Evolutionary conservation across 2,888 invertebrate species (phyloP).

Genomic region (Cetonia aurata): DNA sequence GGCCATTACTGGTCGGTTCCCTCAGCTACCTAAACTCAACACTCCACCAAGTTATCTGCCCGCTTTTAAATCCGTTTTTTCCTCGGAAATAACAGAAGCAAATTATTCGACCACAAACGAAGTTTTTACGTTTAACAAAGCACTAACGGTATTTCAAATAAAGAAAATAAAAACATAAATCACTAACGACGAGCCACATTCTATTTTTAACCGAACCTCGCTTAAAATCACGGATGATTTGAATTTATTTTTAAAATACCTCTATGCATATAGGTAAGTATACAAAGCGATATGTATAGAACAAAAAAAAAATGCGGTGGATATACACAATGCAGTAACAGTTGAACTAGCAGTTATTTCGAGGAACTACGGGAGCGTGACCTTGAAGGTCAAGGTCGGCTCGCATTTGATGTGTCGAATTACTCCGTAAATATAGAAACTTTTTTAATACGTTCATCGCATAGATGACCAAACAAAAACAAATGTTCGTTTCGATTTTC

Average conservation of each 20-base stretch:
- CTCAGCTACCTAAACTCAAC: background rate
- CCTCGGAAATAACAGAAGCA: background rate
- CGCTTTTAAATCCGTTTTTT: constrained; percentile 14
- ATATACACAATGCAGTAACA: constrained; percentile 23
- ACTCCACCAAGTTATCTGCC: background rate
- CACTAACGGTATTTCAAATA: background rate
- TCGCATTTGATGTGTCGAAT: constrained; percentile 23
- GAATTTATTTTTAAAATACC: no score
- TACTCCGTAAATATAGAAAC: background rate
- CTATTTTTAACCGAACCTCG: no score
- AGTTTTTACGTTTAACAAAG: background rate
- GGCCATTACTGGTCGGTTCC: constrained; percentile 5
- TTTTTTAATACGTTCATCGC: no score
- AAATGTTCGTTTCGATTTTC: no score
- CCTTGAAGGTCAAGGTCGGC: constrained; percentile 39
- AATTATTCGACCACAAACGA: background rate
- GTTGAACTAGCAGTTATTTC: constrained; percentile 16
- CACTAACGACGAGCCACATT: no score
- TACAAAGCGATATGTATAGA: no score
- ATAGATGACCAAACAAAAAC: no score
- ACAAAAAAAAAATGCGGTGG: no score
- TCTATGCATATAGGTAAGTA: no score
- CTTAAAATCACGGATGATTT: no score
- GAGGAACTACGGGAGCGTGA: constrained; percentile 6
- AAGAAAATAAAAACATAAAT: background rate